Base-by-base conservation (phyloP, 2,113 vertebrate species). In the Rhea pennata region DNA sequence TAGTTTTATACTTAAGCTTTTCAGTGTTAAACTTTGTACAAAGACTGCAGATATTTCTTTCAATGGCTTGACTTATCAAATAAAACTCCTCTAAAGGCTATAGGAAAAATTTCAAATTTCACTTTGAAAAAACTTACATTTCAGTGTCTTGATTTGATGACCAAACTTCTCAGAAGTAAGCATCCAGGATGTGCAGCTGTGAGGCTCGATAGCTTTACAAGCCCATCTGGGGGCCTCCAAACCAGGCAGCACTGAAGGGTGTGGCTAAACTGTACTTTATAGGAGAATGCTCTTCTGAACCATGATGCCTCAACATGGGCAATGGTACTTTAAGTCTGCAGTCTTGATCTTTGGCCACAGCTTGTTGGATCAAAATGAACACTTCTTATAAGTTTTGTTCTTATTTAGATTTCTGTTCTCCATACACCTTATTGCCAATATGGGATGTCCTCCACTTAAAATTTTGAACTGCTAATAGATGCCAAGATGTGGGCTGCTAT, bases 1-100 rank as follows among this genome's bases (percentile, higher is more conserved):
- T 96, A 97, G 91, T 96, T 92, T 94, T 96, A 91, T 94, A 94
- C 84, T 71, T 87, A 15, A 94, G 65, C 73, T 95, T 93, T 93
- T 95, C 91, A 82, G 78, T 50, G 0, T 94, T 97, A 65, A 95
- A 96, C 72, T 94, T 95, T 64, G 44, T 97, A 92, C 23, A 91
- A 87, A 92, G 84, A 77, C 72, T 92, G 20, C 82, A 91, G 84
- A 67, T 84, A 11, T 73, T 79, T 73, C 53, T 67, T 76, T 40
- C 42, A 71, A 36, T 75, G 65, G 69, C 78, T 95, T 87, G 39
- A 76, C 31, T 27, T 23, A 76, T 72, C 85, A 80, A 85, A 92
- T 91, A 76, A 92, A 95, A 53, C 71, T n/a, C n/a, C 39, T 86
- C 16, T 21, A 16, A 84, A 92, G 67, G 26, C 44, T 31, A 6